Evolutionary conservation across 2,797 vertebrate species (phyloP).

Genomic region (Sebastes cheni): DNA sequence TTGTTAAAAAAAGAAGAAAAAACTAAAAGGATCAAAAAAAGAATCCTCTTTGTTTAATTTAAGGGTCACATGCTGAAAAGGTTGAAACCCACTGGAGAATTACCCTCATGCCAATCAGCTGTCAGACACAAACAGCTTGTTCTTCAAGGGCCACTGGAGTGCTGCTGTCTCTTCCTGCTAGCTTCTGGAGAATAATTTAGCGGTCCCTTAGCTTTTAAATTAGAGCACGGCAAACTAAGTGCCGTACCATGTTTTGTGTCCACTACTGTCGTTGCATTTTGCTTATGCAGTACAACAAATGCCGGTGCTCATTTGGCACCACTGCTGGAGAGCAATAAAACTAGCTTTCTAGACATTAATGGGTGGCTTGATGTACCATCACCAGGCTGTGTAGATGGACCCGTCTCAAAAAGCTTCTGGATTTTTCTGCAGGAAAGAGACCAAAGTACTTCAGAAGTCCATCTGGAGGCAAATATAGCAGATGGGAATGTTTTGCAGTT

Average conservation of each 20-base stretch:
- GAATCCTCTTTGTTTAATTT: slow-evolving; percentile 12
- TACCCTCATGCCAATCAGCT: slow-evolving; percentile 29
- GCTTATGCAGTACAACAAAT: slow-evolving; percentile 28
- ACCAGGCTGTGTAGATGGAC: slow-evolving; percentile 26
- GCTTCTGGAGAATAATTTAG: slow-evolving; percentile 26
- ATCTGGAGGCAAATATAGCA: slow-evolving; percentile 52
- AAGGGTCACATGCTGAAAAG: slow-evolving; percentile 18
- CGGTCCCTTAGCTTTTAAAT: slow-evolving; percentile 28
- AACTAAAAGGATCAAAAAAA: neutral
- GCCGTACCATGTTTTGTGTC: neutral
- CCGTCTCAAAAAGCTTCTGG: slow-evolving; percentile 46
- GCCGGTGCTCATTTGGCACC: neutral
- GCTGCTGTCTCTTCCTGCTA: slow-evolving; percentile 11
- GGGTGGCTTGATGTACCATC: slow-evolving; percentile 14
- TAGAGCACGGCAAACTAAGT: slow-evolving; percentile 30
- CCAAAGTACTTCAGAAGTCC: slow-evolving; percentile 57
- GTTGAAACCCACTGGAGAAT: slow-evolving; percentile 18
- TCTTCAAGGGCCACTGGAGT: slow-evolving; percentile 46
- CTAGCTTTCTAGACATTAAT: slow-evolving; percentile 39
- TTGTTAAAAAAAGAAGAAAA: neutral
- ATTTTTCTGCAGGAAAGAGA: slow-evolving; percentile 26
- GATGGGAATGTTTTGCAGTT: slow-evolving; percentile 38
- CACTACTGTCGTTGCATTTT: slow-evolving; percentile 21
- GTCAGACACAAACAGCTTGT: slow-evolving; percentile 32
- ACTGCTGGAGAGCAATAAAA: slow-evolving; percentile 26